These are phyloP conservation scores for Trachythela sp. DNA, from an alignment of 64 coral and sea anemone species.

Conservation along the genomic window DNA sequence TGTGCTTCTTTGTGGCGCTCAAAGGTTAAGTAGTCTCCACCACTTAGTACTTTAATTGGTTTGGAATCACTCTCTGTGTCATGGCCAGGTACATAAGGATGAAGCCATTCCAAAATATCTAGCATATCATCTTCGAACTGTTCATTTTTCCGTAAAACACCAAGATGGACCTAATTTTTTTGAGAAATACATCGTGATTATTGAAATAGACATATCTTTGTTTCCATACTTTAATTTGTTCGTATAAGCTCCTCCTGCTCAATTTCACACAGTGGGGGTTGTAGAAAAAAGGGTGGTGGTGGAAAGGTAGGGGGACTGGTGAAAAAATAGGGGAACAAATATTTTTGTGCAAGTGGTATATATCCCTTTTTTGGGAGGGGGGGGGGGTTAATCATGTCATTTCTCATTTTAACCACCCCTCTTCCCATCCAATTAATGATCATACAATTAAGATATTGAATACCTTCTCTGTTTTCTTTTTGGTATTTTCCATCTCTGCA, in stretches of 20 bases:
- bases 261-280: neutral
- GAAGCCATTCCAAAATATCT: constrained; percentile 51
- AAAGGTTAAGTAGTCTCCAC: constrained; percentile 63
- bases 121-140: constrained; percentile 47
- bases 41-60: constrained; percentile 37
- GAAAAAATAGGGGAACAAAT: no score
- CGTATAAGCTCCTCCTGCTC: neutral
- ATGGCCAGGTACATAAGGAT: constrained; percentile 55
- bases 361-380: no score
- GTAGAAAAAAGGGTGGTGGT: no score
- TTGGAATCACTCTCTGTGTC: neutral
- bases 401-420: neutral
- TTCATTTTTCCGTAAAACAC: constrained; percentile 34
- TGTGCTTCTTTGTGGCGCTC: constrained; percentile 63
- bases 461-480: constrained; percentile 28
- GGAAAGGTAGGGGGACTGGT: no score
- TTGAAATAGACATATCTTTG: neutral
- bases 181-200: neutral
- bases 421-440: neutral
- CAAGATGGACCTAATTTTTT: constrained; percentile 16
- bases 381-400: no score
- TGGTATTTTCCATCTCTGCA: constrained; percentile 13
- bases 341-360: no score
- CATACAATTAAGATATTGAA: neutral
- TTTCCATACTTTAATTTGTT: neutral